phyloP scores from a whole-genome alignment of 2,113 vertebrate genomes.

The Channa maculata region DNA sequence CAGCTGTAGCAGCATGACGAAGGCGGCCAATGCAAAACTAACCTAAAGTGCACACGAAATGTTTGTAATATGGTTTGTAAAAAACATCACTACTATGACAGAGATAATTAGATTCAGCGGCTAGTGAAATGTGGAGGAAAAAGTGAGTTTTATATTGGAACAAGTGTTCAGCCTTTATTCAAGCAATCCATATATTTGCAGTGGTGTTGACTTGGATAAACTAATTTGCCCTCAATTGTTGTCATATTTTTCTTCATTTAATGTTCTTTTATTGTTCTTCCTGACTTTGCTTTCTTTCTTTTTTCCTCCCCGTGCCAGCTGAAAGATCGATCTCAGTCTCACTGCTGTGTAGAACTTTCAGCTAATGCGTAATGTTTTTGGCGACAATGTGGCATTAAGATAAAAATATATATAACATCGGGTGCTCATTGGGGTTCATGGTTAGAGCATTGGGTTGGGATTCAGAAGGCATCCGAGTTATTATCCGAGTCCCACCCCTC shows the following conservation, averaged over 20 bases:
- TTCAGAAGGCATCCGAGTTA: too few species aligned
- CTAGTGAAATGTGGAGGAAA: neutral
- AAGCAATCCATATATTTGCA: constrained; percentile 11
- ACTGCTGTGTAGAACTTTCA: neutral
- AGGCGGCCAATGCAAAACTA: neutral
- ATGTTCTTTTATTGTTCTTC: neutral
- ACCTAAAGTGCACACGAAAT: neutral
- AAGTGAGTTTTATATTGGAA: neutral
- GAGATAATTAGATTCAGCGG: constrained; percentile 4
- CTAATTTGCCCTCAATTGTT: neutral
- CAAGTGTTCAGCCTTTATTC: neutral
- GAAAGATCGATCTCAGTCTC: neutral
- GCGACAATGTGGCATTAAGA: constrained; percentile 36
- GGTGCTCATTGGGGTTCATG: too few species aligned
- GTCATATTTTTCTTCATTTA: neutral
- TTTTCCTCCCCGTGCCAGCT: neutral
- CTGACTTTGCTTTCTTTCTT: neutral
- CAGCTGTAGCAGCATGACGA: neutral
- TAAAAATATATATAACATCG: neutral
- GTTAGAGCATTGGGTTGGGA: too few species aligned
- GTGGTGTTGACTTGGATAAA: neutral
- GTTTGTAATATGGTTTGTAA: neutral
- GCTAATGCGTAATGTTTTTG: neutral
- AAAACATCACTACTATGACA: neutral
- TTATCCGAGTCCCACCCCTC: too few species aligned